Conservation (phyloP, 2,888 invertebrate species). For the Chloromyia formosa region DNA sequence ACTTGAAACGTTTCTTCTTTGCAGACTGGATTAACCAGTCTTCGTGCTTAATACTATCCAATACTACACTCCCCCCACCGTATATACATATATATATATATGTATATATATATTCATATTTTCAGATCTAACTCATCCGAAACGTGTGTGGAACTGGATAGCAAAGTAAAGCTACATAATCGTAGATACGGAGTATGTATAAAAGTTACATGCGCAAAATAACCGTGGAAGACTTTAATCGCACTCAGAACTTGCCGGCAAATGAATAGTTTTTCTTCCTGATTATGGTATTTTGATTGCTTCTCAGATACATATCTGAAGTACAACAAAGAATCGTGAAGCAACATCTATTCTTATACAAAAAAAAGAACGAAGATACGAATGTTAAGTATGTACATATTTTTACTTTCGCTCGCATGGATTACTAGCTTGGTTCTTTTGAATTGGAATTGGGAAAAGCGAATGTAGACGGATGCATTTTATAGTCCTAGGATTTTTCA, state of each 20-base stretch:
- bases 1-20: constrained; percentile 21
- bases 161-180: too few species aligned
- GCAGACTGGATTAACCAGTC: constrained; percentile 23
- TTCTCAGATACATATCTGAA: neutral
- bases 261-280: neutral
- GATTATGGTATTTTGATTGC: constrained; percentile 7
- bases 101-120: neutral
- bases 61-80: neutral
- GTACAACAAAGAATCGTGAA: neutral
- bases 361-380: neutral
- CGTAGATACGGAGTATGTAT: too few species aligned
- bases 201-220: neutral
- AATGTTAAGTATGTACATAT: neutral
- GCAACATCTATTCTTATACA: neutral
- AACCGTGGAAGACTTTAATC: neutral
- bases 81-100: neutral
- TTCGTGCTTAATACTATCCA: neutral
- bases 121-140: neutral
- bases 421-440: neutral
- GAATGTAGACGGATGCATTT: too few species aligned
- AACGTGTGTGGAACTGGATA: neutral
- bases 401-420: neutral
- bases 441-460: too few species aligned
- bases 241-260: neutral
- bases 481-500: too few species aligned